Percentiles rank a stretch among this genome's conserved stretches.
Evolutionary conservation across 2,113 vertebrate genomes (phyloP).

Genomic region (Silurus asotus): DNA sequence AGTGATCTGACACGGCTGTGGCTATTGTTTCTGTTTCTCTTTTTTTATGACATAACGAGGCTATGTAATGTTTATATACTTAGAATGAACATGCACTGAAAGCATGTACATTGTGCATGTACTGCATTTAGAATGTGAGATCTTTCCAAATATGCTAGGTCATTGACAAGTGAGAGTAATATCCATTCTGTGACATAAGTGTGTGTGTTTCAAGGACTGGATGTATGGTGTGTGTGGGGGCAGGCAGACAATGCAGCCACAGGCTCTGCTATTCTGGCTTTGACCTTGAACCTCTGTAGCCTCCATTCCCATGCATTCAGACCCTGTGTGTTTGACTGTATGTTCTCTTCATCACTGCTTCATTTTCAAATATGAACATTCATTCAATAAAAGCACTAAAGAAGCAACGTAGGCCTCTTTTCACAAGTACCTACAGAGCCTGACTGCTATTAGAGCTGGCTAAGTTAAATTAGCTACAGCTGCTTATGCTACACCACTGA

Average conservation of each 20-base stretch:
- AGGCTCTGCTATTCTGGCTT: conserved; percentile 47
- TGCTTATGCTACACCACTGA: conserved; percentile 15
- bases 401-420: conserved; percentile 11
- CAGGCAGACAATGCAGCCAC: conserved; percentile 49
- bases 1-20: conserved; percentile 26
- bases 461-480: background rate
- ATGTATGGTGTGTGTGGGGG: conserved; percentile 16
- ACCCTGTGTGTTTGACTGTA: conserved; percentile 35
- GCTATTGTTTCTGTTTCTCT: conserved; percentile 13
- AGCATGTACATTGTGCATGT: too few relatives aligned
- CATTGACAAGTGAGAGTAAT: conserved; percentile 59
- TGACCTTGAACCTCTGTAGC: conserved; percentile 56
- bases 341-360: conserved; percentile 25
- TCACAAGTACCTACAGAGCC: conserved; percentile 11
- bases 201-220: conserved; percentile 33
- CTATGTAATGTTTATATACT: background rate
- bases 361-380: conserved; percentile 10
- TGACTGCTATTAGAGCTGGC: background rate
- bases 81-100: background rate
- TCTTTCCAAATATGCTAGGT: conserved; percentile 41
- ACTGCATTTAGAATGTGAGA: background rate
- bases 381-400: conserved; percentile 4
- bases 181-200: conserved; percentile 21
- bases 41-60: conserved; percentile 12
- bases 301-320: conserved; percentile 52